Evolutionary conservation across 2,113 vertebrate species (phyloP).

Genomic region (Albula goreensis): DNA sequence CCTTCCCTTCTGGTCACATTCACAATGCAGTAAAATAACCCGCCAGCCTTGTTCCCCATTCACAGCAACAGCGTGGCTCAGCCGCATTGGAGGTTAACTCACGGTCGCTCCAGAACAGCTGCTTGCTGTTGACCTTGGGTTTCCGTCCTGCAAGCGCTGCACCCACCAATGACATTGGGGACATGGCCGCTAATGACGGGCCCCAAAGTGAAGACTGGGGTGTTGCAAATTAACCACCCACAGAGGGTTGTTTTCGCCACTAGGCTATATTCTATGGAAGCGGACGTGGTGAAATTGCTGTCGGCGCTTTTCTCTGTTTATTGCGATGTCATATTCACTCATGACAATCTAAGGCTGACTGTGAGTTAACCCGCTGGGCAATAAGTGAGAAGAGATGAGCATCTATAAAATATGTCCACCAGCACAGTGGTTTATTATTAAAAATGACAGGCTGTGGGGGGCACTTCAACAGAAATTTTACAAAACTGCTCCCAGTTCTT

Average conservation of each 20-base stretch:
- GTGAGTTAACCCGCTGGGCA: background rate
- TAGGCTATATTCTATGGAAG: background rate
- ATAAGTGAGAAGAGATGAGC: background rate
- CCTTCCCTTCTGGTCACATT: background rate
- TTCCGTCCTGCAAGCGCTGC: background rate
- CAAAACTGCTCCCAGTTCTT: background rate
- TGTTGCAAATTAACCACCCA: background rate
- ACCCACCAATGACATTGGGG: background rate
- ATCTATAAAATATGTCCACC: background rate
- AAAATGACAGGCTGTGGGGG: background rate
- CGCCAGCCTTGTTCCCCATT: background rate
- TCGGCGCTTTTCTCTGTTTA: background rate
- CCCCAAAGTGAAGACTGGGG: background rate
- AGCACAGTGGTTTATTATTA: background rate
- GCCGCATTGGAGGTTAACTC: background rate
- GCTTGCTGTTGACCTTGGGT: constrained; percentile 1
- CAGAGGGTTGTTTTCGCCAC: background rate
- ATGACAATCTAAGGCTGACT: background rate
- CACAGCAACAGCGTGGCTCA: background rate
- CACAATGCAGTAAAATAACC: background rate
- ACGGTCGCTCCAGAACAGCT: background rate
- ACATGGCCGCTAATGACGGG: background rate
- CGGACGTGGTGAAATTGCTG: background rate
- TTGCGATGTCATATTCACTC: background rate
- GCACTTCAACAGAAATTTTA: background rate